These are phyloP conservation scores for Motacilla tschutschensis DNA, from an alignment of 2,113 vertebrate genomes.

Conservation along the genomic window DNA sequence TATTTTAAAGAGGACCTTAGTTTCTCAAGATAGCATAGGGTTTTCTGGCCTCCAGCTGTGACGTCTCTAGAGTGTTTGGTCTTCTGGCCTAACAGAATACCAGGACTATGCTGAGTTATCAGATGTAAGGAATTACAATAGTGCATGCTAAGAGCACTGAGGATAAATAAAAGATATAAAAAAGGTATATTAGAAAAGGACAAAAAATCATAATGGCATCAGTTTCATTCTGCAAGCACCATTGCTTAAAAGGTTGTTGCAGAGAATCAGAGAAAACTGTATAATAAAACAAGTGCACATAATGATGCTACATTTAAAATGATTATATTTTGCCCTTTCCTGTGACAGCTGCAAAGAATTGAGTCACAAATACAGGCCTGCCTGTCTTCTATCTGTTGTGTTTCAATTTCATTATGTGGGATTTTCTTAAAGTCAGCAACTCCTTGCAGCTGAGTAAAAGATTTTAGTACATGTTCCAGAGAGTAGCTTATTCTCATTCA, in stretches of 20 bases:
- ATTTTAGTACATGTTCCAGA: slow-evolving; percentile 20
- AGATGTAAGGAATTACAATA: not conserved
- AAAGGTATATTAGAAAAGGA: not conserved
- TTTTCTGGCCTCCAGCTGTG: not conserved
- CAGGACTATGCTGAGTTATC: not conserved
- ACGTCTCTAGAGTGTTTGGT: not conserved
- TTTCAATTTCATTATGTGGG: slow-evolving; percentile 22
- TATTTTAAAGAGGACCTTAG: not conserved
- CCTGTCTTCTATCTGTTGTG: not conserved
- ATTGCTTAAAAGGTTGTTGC: not conserved
- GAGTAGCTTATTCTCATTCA: slow-evolving; percentile 15
- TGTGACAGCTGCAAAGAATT: not conserved
- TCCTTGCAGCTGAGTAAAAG: slow-evolving; percentile 8
- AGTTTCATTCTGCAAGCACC: not conserved
- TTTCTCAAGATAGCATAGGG: not conserved
- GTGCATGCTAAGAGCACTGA: not conserved
- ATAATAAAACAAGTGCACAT: not conserved
- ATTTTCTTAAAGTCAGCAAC: slow-evolving; percentile 43
- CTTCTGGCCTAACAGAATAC: not conserved
- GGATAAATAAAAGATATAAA: not conserved
- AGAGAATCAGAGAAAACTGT: not conserved
- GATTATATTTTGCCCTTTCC: not conserved
- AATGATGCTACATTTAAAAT: not conserved
- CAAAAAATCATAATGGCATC: not conserved
- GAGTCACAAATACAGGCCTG: not conserved